Evolutionary conservation across 2,888 invertebrate genomes (phyloP).

Genomic region (Pharmacophagus antenor): DNA sequence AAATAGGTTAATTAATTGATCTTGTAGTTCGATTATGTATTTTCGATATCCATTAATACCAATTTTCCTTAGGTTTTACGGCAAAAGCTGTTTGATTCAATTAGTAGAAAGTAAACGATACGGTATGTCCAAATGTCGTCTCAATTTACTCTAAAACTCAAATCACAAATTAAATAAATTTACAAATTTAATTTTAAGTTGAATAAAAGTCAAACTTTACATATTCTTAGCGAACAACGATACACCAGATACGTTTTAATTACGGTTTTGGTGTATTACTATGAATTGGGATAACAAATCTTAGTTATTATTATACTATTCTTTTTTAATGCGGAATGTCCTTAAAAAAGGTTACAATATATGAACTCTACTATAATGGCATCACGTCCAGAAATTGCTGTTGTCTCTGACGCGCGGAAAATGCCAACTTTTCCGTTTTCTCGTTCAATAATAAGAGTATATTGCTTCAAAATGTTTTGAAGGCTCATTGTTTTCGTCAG

Average conservation of each 20-base stretch:
- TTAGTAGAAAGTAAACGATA: too few species aligned
- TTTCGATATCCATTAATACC: too few species aligned
- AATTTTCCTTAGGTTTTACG: too few species aligned
- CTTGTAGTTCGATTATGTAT: too few species aligned
- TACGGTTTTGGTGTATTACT: not conserved
- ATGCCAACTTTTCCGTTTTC: constrained; percentile 55
- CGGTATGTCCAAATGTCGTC: too few species aligned
- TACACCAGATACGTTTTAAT: not conserved
- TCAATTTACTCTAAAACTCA: too few species aligned
- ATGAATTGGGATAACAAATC: not conserved
- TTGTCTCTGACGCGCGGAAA: constrained; percentile 43
- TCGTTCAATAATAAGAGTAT: constrained; percentile 38
- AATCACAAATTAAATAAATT: too few species aligned
- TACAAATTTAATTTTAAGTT: too few species aligned
- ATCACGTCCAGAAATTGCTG: constrained; percentile 48
- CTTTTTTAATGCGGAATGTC: constrained; percentile 4
- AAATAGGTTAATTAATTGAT: too few species aligned
- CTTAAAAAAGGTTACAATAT: not conserved
- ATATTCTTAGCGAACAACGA: too few species aligned
- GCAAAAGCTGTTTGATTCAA: too few species aligned
- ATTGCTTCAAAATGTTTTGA: constrained; percentile 27
- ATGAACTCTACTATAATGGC: constrained; percentile 38
- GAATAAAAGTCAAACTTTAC: too few species aligned
- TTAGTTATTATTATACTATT: not conserved
- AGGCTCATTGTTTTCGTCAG: constrained; percentile 23